Conservation (phyloP, 2,888 invertebrate genomes). For the Cremastinae sp. region DNA sequence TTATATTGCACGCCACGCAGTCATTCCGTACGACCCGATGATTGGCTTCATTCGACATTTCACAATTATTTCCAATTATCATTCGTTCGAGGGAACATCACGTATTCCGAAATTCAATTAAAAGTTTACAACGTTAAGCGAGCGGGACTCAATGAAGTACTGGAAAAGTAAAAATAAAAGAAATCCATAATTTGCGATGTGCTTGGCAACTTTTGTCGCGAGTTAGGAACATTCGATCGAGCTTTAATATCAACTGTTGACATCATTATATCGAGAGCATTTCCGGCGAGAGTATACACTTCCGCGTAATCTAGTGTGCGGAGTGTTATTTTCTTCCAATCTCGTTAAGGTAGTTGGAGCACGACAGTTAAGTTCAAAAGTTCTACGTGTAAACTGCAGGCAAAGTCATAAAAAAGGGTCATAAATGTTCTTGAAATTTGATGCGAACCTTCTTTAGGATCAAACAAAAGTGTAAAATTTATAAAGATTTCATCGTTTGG, state of each 20-base stretch:
- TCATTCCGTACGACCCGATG: slow-evolving; percentile 27
- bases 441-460: too few species aligned
- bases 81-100: slow-evolving; percentile 30
- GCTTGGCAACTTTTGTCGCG: slow-evolving; percentile 19
- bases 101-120: slow-evolving; percentile 43
- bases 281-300: slow-evolving; percentile 26
- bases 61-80: slow-evolving; percentile 55
- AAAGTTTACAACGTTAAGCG: background rate
- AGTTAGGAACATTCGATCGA: slow-evolving; percentile 14
- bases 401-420: too few species aligned
- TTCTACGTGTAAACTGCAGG: too few species aligned
- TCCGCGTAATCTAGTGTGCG: slow-evolving; percentile 2
- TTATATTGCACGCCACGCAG: slow-evolving; percentile 39
- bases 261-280: slow-evolving; percentile 29
- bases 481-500: too few species aligned
- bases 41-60: slow-evolving; percentile 50
- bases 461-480: too few species aligned
- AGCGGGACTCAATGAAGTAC: background rate
- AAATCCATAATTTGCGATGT: background rate
- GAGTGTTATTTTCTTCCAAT: slow-evolving; percentile 26
- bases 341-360: slow-evolving; percentile 43
- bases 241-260: background rate
- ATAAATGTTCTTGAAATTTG: too few species aligned
- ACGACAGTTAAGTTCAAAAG: too few species aligned
- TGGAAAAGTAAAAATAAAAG: slow-evolving; percentile 1